Evolutionary conservation across 2,888 invertebrate species (phyloP).

Genomic region (Gerris lacustris): DNA sequence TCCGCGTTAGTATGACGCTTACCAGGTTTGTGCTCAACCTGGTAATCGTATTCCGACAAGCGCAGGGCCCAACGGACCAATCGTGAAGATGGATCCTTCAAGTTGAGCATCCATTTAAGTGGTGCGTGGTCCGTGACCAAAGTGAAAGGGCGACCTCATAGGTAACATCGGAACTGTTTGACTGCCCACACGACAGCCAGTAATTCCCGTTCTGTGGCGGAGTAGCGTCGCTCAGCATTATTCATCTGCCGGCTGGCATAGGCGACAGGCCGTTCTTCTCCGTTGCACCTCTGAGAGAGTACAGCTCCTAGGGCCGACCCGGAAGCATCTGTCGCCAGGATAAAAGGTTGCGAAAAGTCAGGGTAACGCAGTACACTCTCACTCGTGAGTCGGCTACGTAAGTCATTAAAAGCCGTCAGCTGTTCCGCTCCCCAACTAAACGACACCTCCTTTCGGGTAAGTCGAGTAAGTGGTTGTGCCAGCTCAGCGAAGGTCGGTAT

Average conservation of each 20-base stretch:
- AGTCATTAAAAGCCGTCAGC: conserved; percentile 23
- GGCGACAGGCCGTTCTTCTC: conserved; percentile 22
- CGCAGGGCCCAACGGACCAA: too few relatives aligned
- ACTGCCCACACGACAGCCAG: too few relatives aligned
- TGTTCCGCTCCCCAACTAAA: too few relatives aligned
- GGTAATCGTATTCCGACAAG: too few relatives aligned
- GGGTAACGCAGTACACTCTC: conserved; percentile 25
- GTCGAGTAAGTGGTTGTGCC: too few relatives aligned
- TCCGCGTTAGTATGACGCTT: too few relatives aligned
- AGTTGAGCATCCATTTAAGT: conserved; percentile 19
- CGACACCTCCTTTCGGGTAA: too few relatives aligned
- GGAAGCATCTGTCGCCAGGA: conserved; percentile 30
- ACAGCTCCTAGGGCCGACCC: conserved; percentile 29
- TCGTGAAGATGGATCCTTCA: conserved; percentile 22
- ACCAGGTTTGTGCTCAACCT: too few relatives aligned
- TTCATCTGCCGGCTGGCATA: conserved; percentile 24
- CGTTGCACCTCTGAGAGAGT: conserved; percentile 30
- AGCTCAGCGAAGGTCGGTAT: too few relatives aligned
- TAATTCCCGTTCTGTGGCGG: conserved; percentile 22
- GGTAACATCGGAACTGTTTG: conserved; percentile 24
- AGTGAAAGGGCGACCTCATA: conserved; percentile 21
- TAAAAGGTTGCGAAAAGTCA: conserved; percentile 25
- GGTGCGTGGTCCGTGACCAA: conserved; percentile 25
- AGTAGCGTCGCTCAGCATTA: conserved; percentile 16
- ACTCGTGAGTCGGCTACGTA: conserved; percentile 18